Base-by-base conservation (phyloP, 2,113 vertebrate species). In the Phasianus colchicus region DNA sequence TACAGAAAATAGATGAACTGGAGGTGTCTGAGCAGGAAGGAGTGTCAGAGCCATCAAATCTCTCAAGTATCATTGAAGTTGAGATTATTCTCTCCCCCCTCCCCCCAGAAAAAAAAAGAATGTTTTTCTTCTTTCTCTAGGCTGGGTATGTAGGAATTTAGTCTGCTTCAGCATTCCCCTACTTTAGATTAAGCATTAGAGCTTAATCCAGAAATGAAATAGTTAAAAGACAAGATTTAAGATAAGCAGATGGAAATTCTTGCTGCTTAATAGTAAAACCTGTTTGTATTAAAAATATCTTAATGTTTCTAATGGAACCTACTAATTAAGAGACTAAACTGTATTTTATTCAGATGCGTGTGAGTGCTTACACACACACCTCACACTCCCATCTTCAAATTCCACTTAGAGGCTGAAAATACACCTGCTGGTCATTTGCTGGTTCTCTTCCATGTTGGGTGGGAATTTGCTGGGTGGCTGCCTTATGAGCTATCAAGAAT, bases 261-360 rank as follows among this genome's bases (percentile, higher is more conserved):
- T 86, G 69, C 61, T 0, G 3, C 87, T 92, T 89, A 78, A 71
- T 85, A 74, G 83, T 76, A 86, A 95, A 96, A 94, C 79, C 91
- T 96, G 91, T 94, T 95, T 93, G 61, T 94, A 95, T 95, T 93
- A 94, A 96, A 96, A 95, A 92, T 93, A 95, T 89, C 93, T 92
- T 79, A 64, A 58, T 92, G 89, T 95, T 95, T 96, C 93, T 76
- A 92, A 27, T 83, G 72, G 73, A 96, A 91, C 47, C 17, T 90
- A 84, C 82, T 63, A 95, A 91, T 93, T 92, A 95, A 89, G 67
- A 93, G 87, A 93, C 89, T 90, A 94, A 95, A 92, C 69, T 91
- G 55, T 58, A 60, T 86, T 89, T 95, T 63, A 72, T 89, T 91
- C 69, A 67, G 72, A 78, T 50, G 82, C 55, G 66, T 69, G 81